Evolutionary conservation across 2,888 invertebrate species (phyloP), one percentile per base, ranked within the genome.

Genomic region (Pseudoips prasinana): DNA sequence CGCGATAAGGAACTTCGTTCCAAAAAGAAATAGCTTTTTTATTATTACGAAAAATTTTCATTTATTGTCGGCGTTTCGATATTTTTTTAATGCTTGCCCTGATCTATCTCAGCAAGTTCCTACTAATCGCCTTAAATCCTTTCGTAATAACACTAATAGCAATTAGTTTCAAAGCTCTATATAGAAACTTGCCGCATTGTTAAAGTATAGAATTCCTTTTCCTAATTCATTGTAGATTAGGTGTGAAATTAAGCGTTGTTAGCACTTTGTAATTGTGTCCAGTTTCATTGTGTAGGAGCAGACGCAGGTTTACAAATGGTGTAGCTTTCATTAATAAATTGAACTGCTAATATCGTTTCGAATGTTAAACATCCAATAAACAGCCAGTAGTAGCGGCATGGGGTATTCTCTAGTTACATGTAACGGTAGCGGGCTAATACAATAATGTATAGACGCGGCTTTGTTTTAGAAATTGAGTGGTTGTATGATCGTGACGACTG

Each of bases 381-480:
- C n/a, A 39, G 26, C 48, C 53, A 45, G 38, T 70, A 49, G 79
- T 74, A 73, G 53, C 55, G 62, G 61, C 37, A 36, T 31, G 33
- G 39, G 7, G 20, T 20, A n/a, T 3, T 40, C 44, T 36, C 40
- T 38, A 50, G 54, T 55, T 64, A 60, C 64, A 64, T 64, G 66
- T 85, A 86, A 85, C 86, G 85, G 86, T 85, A 85, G 87, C 80
- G 42, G n/a, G 54, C 63, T 56, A 62, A 61, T 67, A 65, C 81
- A 77, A 77, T 81, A 82, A 81, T 84, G 77, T 70, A 74, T 73
- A 72, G 71, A 71, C 65, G 64, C 66, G 64, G 75, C 79, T 86
- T 85, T 82, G 86, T 83, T 81, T 84, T 77, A 71, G 77, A 78
- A 83, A 86, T 86, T 81, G 86, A 83, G 81, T 78, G 79, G 80